phyloP scores from a whole-genome alignment of 2,797 vertebrate genomes.

The Erethizon dorsatum region DNA sequence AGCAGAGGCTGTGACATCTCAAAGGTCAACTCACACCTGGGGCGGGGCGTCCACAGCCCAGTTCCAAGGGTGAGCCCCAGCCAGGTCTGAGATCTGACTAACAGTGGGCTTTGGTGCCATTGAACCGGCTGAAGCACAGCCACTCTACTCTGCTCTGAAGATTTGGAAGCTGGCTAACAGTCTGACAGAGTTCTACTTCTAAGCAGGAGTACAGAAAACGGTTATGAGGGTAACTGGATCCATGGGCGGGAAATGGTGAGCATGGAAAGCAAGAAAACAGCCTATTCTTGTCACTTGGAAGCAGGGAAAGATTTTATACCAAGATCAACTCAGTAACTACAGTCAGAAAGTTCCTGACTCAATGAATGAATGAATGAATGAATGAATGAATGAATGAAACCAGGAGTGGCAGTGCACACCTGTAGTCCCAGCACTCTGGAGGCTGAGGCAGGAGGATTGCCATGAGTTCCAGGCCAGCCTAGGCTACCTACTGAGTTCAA shows the following conservation, averaged over 20 bases:
- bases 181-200: neutral
- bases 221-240: neutral
- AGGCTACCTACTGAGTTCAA: neutral
- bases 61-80: neutral
- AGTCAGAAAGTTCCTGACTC: neutral
- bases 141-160: neutral
- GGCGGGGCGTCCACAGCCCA: neutral
- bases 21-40: neutral
- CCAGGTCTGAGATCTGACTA: neutral
- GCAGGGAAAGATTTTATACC: neutral
- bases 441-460: neutral
- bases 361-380: neutral
- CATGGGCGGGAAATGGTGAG: neutral
- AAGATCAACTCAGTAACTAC: neutral
- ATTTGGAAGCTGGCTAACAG: neutral
- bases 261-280: neutral
- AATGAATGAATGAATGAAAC: neutral
- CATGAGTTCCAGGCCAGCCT: neutral
- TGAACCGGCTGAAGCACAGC: neutral
- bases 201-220: neutral
- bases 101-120: neutral
- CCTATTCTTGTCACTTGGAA: neutral
- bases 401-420: neutral
- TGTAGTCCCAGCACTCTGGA: neutral
- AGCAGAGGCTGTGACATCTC: neutral